Evolutionary conservation across 2,888 invertebrate species (phyloP), one percentile per base, ranked within the genome.

Genomic region (Trisateles emortualis): DNA sequence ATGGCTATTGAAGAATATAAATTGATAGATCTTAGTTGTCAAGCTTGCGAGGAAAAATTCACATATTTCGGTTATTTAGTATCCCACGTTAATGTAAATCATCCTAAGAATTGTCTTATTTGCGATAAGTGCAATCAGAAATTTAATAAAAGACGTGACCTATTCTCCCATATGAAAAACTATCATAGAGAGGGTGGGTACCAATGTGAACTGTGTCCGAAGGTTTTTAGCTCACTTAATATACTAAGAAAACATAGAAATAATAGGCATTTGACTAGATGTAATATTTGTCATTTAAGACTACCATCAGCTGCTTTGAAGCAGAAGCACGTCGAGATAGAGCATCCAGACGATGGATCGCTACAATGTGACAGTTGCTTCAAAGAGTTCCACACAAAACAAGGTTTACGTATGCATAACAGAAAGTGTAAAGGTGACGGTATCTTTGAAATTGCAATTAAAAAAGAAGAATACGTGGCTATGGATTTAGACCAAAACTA

Each of bases 181-280:
- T 91, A 91, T 61, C 92, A 92, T 19, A 71, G 90, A n/a, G 91
- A 89, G 61, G 92, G 91, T 0, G 91, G 92, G 0, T 92, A 91
- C 30, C 77, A 79, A 43, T 92, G 92, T 43, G 91, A 92, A 29
- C 45, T 81, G 10, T 92, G 92, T 42, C 82, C 88, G 0, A 84
- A 86, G 48, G 83, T 64, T 6, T 92, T 92, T 33, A 81, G 67
- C 11, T 90, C 92, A 0, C 57, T 90, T 1, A 91, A 92, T 43
- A 90, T 92, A 17, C 64, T 92, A 26, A 71, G 89, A 6, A 91
- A 90, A 67, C 92, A 92, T 35, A 79, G 80, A 38, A 87, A 76
- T 40, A 91, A 91, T 33, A 73, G 86, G 0, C 92, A 92, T 74
- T 69, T 90, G 40, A 87, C 90, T 1, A 74, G 84, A 38, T 92